These are phyloP conservation scores for Hylaeus volcanicus DNA, from an alignment of 1,140 invertebrate genomes.

Conservation along the genomic window DNA sequence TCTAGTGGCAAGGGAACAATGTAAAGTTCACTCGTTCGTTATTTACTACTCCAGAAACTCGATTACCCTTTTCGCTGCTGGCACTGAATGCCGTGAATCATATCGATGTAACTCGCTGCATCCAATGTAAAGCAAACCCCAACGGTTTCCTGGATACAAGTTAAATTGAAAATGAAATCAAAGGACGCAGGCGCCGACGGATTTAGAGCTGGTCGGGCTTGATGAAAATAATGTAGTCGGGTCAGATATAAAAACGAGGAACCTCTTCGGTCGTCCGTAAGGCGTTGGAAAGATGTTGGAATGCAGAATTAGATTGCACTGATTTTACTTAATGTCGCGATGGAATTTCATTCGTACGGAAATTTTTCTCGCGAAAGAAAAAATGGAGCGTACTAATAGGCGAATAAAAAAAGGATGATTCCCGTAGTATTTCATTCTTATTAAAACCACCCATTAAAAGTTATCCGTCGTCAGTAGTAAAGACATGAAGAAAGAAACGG, in stretches of 20 bases:
- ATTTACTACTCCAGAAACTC: background rate
- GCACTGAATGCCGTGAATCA: background rate
- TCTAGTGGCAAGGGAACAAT: background rate
- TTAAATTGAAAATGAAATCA: constrained; percentile 36
- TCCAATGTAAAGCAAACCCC: background rate
- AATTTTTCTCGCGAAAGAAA: too few relatives aligned
- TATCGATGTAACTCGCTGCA: constrained; percentile 1
- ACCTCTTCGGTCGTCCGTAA: background rate
- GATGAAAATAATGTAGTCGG: constrained; percentile 8
- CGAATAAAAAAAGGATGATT: too few relatives aligned
- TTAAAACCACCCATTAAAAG: too few relatives aligned
- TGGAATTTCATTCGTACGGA: too few relatives aligned
- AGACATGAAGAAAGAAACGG: too few relatives aligned
- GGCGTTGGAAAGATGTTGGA: too few relatives aligned
- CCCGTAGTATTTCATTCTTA: too few relatives aligned
- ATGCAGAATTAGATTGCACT: too few relatives aligned
- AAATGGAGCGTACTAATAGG: too few relatives aligned
- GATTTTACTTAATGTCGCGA: too few relatives aligned
- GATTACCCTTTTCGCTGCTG: background rate
- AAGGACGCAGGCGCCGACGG: background rate
- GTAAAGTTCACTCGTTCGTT: background rate
- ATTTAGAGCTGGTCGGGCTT: background rate
- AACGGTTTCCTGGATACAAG: background rate
- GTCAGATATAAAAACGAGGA: background rate
- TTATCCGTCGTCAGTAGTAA: too few relatives aligned